Evolutionary conservation across 2,113 vertebrate genomes (phyloP).

Genomic region (Aplodontia rufa): DNA sequence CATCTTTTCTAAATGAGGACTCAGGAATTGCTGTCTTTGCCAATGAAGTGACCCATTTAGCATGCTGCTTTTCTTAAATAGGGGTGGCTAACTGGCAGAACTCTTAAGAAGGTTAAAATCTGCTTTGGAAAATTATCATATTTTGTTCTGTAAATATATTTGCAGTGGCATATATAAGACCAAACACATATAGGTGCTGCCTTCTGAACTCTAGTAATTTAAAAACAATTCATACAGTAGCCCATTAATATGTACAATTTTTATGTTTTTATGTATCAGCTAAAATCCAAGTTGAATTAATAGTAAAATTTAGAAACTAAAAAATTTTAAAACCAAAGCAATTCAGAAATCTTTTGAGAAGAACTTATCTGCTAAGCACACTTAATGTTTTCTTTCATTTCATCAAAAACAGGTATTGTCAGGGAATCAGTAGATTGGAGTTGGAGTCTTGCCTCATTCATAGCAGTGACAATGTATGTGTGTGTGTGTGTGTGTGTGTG

Average conservation of each 20-base stretch:
- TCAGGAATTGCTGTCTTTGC: conserved; percentile 71
- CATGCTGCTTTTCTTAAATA: conserved; percentile 36
- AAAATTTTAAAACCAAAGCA: background rate
- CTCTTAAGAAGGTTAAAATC: background rate
- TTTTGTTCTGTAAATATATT: background rate
- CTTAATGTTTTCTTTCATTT: background rate
- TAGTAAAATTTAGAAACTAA: background rate
- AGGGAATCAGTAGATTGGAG: background rate
- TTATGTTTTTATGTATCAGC: background rate
- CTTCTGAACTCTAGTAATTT: background rate
- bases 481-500: background rate
- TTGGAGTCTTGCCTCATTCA: background rate
- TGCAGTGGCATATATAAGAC: background rate
- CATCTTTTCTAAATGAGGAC: conserved; percentile 77
- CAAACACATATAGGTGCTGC: background rate
- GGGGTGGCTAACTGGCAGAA: background rate
- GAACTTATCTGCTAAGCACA: background rate
- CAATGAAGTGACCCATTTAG: conserved; percentile 70
- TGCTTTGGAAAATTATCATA: conserved; percentile 25
- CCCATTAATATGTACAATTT: background rate
- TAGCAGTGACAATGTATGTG: background rate
- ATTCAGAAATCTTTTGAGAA: background rate
- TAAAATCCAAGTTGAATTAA: background rate
- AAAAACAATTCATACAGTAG: background rate
- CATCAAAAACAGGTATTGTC: background rate